These are phyloP conservation scores for Ceuthmochares aereus DNA, from an alignment of 2,113 vertebrate species.

Conservation along the genomic window DNA sequence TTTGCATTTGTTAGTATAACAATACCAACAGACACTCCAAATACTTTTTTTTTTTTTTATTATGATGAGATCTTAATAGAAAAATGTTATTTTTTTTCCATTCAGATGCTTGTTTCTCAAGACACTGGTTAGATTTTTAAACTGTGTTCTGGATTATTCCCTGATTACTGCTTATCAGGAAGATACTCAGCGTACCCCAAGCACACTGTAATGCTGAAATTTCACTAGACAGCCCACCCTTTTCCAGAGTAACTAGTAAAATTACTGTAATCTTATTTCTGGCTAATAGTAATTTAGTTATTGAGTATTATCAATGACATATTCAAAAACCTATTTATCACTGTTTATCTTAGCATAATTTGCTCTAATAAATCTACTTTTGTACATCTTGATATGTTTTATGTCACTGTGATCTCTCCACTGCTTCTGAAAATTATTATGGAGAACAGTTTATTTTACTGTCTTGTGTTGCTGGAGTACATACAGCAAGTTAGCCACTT, in stretches of 20 bases:
- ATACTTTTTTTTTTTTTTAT: background rate
- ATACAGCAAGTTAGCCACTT: background rate
- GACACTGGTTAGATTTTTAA: background rate
- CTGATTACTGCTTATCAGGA: background rate
- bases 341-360: background rate
- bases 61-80: background rate
- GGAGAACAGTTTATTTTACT: background rate
- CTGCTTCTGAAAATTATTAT: background rate
- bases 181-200: background rate
- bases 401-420: background rate
- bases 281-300: background rate
- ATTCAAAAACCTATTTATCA: background rate
- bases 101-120: background rate
- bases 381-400: background rate
- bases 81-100: background rate
- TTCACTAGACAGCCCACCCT: background rate
- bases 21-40: background rate
- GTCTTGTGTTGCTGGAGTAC: background rate
- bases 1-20: background rate
- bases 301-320: background rate
- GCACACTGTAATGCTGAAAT: background rate
- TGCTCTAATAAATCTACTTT: background rate
- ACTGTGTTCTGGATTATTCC: background rate
- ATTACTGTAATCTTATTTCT: background rate
- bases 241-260: background rate